Evolutionary conservation across 2,113 vertebrate species (phyloP).

Genomic region (Gracilinanus agilis): DNA sequence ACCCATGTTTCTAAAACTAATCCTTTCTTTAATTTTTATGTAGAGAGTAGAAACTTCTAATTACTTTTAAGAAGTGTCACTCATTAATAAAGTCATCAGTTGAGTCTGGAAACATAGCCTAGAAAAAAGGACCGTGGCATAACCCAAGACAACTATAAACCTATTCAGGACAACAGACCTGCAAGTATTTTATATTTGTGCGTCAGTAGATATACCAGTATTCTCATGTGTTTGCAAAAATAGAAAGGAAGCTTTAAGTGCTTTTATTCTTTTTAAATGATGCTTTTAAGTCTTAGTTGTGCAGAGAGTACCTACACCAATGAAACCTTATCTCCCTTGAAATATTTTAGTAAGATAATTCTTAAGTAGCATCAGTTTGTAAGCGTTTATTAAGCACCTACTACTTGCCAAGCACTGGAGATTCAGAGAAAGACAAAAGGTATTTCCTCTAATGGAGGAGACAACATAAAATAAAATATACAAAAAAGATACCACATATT

Average conservation of each 20-base stretch:
- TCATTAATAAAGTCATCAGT: neutral
- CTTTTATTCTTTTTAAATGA: neutral
- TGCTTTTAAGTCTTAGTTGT: neutral
- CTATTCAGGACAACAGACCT: neutral
- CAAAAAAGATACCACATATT: neutral
- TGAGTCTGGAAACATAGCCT: neutral
- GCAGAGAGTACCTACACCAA: neutral
- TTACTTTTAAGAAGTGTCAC: conserved; percentile 23
- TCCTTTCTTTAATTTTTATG: conserved; percentile 44
- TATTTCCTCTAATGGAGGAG: neutral
- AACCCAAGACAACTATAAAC: neutral
- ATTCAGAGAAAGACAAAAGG: neutral
- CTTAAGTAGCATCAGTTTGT: neutral
- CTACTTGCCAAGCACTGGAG: neutral
- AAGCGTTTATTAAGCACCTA: neutral
- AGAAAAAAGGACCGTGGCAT: neutral
- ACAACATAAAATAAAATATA: neutral
- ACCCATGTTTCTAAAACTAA: conserved; percentile 29
- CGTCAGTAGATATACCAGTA: neutral
- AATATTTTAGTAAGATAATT: neutral
- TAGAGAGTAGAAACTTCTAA: conserved; percentile 25
- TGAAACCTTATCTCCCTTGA: neutral
- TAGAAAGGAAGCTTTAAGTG: neutral
- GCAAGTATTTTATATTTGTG: neutral
- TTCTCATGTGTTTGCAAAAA: neutral